phyloP scores from a whole-genome alignment of 2,797 vertebrate genomes.

The Sebastes dallii region DNA sequence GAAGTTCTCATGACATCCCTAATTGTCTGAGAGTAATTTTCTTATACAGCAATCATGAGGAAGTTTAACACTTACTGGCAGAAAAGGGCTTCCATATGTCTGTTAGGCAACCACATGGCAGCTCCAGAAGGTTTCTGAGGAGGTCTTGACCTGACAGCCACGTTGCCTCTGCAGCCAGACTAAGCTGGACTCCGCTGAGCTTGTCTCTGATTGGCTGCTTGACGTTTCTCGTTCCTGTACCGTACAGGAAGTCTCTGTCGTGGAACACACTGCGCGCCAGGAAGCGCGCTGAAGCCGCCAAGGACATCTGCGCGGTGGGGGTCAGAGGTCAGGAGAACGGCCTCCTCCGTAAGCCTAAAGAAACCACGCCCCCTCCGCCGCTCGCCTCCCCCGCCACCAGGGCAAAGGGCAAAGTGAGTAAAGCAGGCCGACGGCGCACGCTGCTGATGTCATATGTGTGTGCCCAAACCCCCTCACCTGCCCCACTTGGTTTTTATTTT shows the following conservation, averaged over 20 bases:
- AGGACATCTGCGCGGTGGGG: conserved; percentile 47
- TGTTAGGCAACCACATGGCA: neutral
- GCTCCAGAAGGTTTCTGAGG: neutral
- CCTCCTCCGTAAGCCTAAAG: conserved; percentile 74
- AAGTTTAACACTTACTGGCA: neutral
- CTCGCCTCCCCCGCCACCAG: conserved; percentile 53
- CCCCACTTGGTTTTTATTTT: conserved; percentile 18
- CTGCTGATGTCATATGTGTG: conserved; percentile 58
- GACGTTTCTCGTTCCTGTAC: conserved; percentile 72
- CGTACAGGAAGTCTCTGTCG: conserved; percentile 98
- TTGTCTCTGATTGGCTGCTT: conserved; percentile 66
- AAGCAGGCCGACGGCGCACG: conserved; percentile 39
- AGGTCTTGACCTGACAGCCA: neutral
- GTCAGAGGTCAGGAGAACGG: conserved; percentile 75
- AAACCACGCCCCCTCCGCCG: conserved; percentile 53
- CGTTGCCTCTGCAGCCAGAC: conserved; percentile 53
- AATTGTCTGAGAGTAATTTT: too few relatives aligned
- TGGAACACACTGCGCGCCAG: conserved; percentile 99
- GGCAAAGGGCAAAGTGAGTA: conserved; percentile 79
- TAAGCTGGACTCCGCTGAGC: conserved; percentile 4
- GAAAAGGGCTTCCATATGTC: neutral
- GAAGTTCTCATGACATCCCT: too few relatives aligned
- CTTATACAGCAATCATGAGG: too few relatives aligned
- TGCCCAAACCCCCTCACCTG: conserved; percentile 28
- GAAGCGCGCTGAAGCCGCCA: conserved; percentile 90